These are phyloP conservation scores for Chelonia mydas DNA, from an alignment of 2,797 vertebrate genomes.

Conservation along the genomic window DNA sequence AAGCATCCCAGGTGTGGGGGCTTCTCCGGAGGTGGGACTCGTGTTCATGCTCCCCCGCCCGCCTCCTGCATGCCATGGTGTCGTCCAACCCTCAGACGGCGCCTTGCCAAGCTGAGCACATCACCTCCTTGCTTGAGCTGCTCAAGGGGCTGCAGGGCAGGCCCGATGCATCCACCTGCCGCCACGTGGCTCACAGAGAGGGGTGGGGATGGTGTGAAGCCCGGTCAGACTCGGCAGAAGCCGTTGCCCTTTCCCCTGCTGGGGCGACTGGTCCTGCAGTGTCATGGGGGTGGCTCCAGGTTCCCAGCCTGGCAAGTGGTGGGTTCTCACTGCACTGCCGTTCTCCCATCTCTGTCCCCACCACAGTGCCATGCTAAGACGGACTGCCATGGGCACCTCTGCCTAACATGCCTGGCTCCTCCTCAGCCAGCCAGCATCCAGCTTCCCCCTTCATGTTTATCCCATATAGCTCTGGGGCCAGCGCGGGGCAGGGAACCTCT, in stretches of 20 bases:
- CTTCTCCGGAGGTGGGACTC: neutral
- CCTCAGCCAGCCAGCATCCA: no score
- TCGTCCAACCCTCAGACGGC: no score
- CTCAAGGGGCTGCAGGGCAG: neutral
- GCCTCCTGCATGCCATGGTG: no score
- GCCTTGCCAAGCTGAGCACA: neutral
- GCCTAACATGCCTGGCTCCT: no score
- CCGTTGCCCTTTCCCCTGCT: neutral
- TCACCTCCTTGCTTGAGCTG: neutral
- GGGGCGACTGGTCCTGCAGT: neutral
- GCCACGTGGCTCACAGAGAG: neutral
- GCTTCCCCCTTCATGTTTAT: no score
- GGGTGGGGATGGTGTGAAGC: neutral
- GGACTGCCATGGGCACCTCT: neutral
- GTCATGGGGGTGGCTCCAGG: neutral
- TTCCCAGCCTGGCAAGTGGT: neutral
- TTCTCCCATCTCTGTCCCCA: neutral
- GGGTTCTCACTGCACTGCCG: accelerated
- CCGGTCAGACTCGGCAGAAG: accelerated
- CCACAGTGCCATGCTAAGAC: neutral
- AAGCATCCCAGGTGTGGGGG: neutral
- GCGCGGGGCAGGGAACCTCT: neutral
- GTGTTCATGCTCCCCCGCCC: neutral
- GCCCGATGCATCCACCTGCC: no score
- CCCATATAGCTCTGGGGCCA: no score